These are phyloP conservation scores for Alsophila aescularia DNA, from an alignment of 2,888 invertebrate species.

Conservation along the genomic window DNA sequence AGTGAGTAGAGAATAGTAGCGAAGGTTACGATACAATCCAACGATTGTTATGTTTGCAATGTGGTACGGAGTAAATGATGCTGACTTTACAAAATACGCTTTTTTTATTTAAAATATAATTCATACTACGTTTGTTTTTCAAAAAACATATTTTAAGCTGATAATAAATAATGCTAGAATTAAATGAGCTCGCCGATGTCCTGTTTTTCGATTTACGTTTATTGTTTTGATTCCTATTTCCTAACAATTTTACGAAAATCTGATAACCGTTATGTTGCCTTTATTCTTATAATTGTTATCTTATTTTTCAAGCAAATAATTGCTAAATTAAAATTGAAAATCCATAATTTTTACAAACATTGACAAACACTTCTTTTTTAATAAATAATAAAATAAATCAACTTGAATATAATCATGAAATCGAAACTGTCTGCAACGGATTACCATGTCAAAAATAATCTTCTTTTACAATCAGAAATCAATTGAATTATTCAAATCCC, in stretches of 20 bases:
- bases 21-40: background rate
- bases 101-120: background rate
- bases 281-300: too few relatives aligned
- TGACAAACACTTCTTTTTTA: too few relatives aligned
- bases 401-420: background rate
- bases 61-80: background rate
- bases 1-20: slow-evolving; percentile 9
- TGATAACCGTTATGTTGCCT: too few relatives aligned
- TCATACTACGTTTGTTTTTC: background rate
- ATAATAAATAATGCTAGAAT: too few relatives aligned
- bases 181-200: too few relatives aligned
- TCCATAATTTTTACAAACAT: too few relatives aligned
- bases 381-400: background rate
- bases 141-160: background rate
- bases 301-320: too few relatives aligned
- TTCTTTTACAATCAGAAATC: background rate
- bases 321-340: too few relatives aligned
- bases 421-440: background rate
- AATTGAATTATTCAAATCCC: background rate
- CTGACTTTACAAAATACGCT: background rate
- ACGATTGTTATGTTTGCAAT: slow-evolving; percentile 1
- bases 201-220: too few relatives aligned
- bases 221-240: too few relatives aligned
- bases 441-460: background rate
- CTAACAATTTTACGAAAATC: too few relatives aligned